Evolutionary conservation across 2,113 vertebrate genomes (phyloP).

Genomic region (Protobothrops mucrosquamatus): DNA sequence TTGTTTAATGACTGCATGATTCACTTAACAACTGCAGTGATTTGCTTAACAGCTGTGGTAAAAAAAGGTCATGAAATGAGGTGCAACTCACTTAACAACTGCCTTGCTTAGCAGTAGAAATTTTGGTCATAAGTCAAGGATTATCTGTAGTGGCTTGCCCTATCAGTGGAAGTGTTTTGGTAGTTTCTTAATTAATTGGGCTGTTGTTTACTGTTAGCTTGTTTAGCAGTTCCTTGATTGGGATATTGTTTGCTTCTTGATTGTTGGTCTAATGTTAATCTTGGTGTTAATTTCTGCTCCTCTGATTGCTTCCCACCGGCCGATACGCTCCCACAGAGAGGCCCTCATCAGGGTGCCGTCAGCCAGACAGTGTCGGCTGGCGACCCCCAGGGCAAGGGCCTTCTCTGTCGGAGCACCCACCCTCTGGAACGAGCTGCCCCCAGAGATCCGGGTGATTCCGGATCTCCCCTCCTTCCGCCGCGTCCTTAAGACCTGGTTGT

Average conservation of each 20-base stretch:
- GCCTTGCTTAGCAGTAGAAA: neutral
- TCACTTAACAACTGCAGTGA: neutral
- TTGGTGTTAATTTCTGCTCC: neutral
- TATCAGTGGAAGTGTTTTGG: neutral
- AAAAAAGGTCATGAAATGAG: too few relatives aligned
- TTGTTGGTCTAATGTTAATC: neutral
- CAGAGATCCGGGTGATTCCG: too few relatives aligned
- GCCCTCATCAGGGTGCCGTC: too few relatives aligned
- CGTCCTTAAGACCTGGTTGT: too few relatives aligned
- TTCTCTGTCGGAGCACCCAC: too few relatives aligned
- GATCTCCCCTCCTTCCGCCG: too few relatives aligned
- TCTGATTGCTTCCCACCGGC: too few relatives aligned
- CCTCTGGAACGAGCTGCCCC: too few relatives aligned
- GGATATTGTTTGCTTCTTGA: neutral
- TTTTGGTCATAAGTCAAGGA: neutral
- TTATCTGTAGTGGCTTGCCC: neutral
- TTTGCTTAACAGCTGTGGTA: too few relatives aligned
- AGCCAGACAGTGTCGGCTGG: too few relatives aligned
- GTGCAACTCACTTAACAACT: neutral
- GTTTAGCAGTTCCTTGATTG: neutral
- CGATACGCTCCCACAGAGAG: too few relatives aligned
- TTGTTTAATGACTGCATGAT: neutral
- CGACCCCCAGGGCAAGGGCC: too few relatives aligned
- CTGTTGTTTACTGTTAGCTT: neutral
- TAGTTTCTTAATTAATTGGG: neutral